Evolutionary conservation across 2,113 vertebrate genomes (phyloP), one percentile per base, ranked within the genome.

Genomic region (Sus scrofa): DNA sequence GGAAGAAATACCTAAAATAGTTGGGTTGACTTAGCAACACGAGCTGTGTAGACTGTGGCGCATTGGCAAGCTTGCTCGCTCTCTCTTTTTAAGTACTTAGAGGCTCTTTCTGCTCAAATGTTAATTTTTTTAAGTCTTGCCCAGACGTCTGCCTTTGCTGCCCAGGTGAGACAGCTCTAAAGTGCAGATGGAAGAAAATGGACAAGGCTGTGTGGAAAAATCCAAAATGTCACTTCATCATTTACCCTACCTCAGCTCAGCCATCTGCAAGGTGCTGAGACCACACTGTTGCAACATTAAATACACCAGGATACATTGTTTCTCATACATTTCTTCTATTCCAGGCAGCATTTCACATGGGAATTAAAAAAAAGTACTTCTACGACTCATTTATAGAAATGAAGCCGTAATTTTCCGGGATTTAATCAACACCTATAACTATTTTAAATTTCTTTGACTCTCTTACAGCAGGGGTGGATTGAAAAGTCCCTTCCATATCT

Each of bases 221-320:
- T 1, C 5, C 44, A 13, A 39, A 56, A 11, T n/a, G 14, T 32
- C 39, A 34, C 3, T 2, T 30, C 22, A 62, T 62, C 56, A 14
- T 44, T 63, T 62, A 7, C 0, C 0, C 4, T 20, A 2, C 60
- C 68, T 18, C 2, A 26, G 1, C 39, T 32, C 56, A 27, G 22
- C 15, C 16, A 37, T 9, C 18, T n/a, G 63, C 0, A 63, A 94
- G 86, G 34, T 0, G 16, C 1, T 14, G 19, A 63, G 0, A 67
- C 13, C 2, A 56, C 62, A 30, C 2, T 71, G 1, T 1, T 68
- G 82, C 15, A 34, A 2, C 7, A 26, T 6, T 67, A 84, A 81
- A 85, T n/a, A 75, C 52, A 2, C 0, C 1, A 1, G 0, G 0
- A 39, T 5, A 39, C 13, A 14, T 1, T 0, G 0, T 18, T 44